These are phyloP conservation scores for Hoplostethus atlanticus DNA, from an alignment of 2,797 vertebrate genomes.

Conservation along the genomic window DNA sequence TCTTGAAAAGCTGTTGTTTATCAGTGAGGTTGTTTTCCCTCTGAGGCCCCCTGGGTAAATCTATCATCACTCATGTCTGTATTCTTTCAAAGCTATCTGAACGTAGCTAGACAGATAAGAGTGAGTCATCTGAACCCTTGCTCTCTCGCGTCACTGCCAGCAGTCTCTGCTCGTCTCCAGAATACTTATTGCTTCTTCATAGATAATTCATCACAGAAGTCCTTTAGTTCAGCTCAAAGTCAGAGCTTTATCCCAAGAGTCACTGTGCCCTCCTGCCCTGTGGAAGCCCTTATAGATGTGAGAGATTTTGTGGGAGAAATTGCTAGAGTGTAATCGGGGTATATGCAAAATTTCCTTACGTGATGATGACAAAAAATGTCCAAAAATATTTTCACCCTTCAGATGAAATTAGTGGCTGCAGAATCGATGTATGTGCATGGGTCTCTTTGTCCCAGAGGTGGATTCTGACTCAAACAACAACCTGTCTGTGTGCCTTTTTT, in stretches of 20 bases:
- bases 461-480: too few species aligned
- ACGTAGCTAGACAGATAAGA: constrained; percentile 1
- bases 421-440: too few species aligned
- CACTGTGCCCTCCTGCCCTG: too few species aligned
- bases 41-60: background rate
- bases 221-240: constrained; percentile 22
- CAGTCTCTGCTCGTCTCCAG: constrained; percentile 28
- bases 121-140: constrained; percentile 40
- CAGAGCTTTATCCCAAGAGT: constrained; percentile 3
- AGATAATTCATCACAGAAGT: constrained; percentile 23
- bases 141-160: background rate
- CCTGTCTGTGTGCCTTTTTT: too few species aligned
- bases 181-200: constrained; percentile 47
- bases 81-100: background rate
- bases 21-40: background rate
- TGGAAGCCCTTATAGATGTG: too few species aligned
- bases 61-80: background rate
- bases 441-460: too few species aligned
- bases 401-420: too few species aligned
- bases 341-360: too few species aligned
- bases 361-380: too few species aligned
- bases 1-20: background rate
- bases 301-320: too few species aligned
- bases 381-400: too few species aligned
- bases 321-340: too few species aligned